These are phyloP conservation scores for Lasioglossum pauxillum DNA, from an alignment of 2,888 invertebrate genomes.

Conservation along the genomic window DNA sequence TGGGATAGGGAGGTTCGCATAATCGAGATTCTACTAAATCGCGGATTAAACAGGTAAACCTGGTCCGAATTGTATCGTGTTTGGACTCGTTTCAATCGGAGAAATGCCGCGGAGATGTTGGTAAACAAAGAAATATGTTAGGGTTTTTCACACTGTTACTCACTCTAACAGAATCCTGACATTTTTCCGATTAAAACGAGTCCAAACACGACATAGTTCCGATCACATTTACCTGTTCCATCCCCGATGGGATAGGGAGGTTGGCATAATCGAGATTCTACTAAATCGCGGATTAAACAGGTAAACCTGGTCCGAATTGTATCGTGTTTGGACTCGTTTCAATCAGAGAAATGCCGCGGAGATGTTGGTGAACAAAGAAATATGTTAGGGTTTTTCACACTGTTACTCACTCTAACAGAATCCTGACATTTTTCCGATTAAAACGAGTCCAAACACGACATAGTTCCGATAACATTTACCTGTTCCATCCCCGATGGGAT, in stretches of 20 bases:
- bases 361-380: conserved; percentile 86
- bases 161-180: background rate
- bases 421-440: background rate
- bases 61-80: background rate
- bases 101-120: background rate
- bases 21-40: background rate
- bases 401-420: background rate
- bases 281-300: background rate
- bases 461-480: background rate
- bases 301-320: background rate
- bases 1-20: background rate
- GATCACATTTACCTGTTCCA: background rate
- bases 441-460: conserved; percentile 1
- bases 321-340: background rate
- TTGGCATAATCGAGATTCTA: background rate
- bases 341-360: background rate
- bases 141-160: too few relatives aligned
- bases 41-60: background rate
- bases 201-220: background rate
- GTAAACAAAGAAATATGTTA: too few relatives aligned
- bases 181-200: background rate
- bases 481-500: background rate
- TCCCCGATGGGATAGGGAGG: background rate
- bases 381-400: conserved; percentile 85
- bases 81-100: background rate